Conservation (phyloP, 2,113 vertebrate species). For the Clarias macrocephalus region DNA sequence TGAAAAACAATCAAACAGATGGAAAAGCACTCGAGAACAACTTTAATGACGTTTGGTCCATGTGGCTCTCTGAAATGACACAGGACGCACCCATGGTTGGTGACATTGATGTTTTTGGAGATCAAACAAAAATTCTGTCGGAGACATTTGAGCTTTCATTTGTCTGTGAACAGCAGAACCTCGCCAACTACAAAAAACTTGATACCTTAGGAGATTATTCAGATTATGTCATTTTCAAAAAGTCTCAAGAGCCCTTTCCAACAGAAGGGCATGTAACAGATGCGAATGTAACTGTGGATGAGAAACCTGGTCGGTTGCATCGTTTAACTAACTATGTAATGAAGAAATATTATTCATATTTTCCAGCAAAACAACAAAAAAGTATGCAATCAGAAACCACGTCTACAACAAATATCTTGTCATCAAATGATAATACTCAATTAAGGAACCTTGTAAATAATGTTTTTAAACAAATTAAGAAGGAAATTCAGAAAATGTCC, state of each 20-base stretch:
- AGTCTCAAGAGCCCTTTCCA: not conserved
- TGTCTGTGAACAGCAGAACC: slow-evolving; percentile 18
- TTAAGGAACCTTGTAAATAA: not conserved
- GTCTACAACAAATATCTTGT: not conserved
- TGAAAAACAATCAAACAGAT: slow-evolving; percentile 35
- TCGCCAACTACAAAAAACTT: not conserved
- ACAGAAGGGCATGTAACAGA: not conserved
- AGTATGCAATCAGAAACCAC: not conserved
- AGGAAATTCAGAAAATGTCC: slow-evolving; percentile 3
- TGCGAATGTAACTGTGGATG: not conserved
- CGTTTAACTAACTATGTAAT: too few relatives aligned
- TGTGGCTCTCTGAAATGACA: slow-evolving; percentile 47
- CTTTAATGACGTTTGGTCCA: slow-evolving; percentile 57
- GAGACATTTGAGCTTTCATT: slow-evolving; percentile 42
- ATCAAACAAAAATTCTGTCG: slow-evolving; percentile 58
- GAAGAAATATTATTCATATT: not conserved
- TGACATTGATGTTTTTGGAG: slow-evolving; percentile 44
- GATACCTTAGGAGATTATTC: slow-evolving; percentile 2
- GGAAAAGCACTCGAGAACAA: slow-evolving; percentile 43
- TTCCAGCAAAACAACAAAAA: not conserved
- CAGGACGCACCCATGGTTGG: not conserved
- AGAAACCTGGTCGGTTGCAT: not conserved
- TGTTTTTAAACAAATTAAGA: not conserved
- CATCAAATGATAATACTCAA: not conserved
- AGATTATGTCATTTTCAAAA: not conserved